Conservation (phyloP, 2,113 vertebrate species). For the Neomonachus schauinslandi region DNA sequence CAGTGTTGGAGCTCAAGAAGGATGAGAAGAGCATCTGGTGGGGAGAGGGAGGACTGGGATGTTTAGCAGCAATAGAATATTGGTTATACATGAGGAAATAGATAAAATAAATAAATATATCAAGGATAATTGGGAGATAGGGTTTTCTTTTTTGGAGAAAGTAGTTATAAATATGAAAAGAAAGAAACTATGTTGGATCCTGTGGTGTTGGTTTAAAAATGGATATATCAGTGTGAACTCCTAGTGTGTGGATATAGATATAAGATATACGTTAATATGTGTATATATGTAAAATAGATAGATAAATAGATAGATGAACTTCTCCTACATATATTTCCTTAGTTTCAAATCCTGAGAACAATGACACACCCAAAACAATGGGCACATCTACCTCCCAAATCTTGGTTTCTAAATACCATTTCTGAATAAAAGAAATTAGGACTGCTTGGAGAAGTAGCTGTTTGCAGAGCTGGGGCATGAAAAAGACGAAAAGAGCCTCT, state of each 20-base stretch:
- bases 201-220: not conserved
- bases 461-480: not conserved
- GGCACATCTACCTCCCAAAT: not conserved
- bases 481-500: not conserved
- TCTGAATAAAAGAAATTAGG: not conserved
- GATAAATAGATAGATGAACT: not conserved
- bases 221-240: not conserved
- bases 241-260: not conserved
- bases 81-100: not conserved
- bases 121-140: not conserved
- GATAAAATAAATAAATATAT: not conserved
- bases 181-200: not conserved
- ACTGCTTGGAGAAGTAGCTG: not conserved
- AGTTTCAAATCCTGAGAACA: not conserved
- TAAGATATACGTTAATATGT: not conserved
- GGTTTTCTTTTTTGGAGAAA: not conserved
- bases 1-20: not conserved
- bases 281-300: not conserved
- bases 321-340: not conserved
- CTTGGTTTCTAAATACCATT: conserved; percentile 19
- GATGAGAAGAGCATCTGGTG: not conserved
- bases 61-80: not conserved
- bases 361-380: not conserved
- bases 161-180: not conserved
- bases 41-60: not conserved